Base-by-base conservation (phyloP, 2,113 vertebrate species). In the Perca flavescens region DNA sequence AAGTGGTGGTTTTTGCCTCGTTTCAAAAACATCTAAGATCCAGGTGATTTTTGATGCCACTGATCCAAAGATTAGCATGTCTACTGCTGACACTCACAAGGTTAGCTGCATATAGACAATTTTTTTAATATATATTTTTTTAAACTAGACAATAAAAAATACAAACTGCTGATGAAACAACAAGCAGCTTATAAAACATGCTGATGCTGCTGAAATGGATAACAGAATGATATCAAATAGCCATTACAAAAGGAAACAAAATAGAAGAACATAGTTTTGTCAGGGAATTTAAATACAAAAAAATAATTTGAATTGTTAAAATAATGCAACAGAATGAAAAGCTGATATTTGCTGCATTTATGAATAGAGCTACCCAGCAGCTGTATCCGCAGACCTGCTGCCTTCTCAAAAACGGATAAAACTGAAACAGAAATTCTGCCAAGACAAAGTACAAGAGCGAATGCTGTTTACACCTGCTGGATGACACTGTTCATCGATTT, bases 401-500 rank as follows among this genome's bases (percentile, higher is more conserved):
- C 22, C 49, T 40, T 57, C 53, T 67, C 6, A 53, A 28, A 64
- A 58, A 80, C 19, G 50, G 12, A 28, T 10, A 3, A 31, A 31
- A 34, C 8, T 8, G 16, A 62, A 14, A 34, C 3, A 40, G 14
- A 66, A 43, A 63, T 53, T 28, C 43, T 72, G 53, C 28, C 53
- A 50, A 53, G 46, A 52, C 25, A 34, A 47, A 34, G 62, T 40
- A 49, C 34, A 67, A 21, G n/a, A 60, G 54, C 15, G 52, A 54
- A 64, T 56, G 56, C 49, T 10, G 25, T 76, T 81, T 75, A 46
- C 31, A 19, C 25, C 53, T 67, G 28, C 78, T 63, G 65, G 28
- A 46, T 40, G 22, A 9, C 9, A 2, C n/a, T 13, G 64, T 46
- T 77, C 50, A 86, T 77, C 15, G 71, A 89, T 84, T 64, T 5